These are phyloP conservation scores for Imbricaverruca yamaguchii DNA, from an alignment of 2,888 invertebrate species.

Conservation along the genomic window DNA sequence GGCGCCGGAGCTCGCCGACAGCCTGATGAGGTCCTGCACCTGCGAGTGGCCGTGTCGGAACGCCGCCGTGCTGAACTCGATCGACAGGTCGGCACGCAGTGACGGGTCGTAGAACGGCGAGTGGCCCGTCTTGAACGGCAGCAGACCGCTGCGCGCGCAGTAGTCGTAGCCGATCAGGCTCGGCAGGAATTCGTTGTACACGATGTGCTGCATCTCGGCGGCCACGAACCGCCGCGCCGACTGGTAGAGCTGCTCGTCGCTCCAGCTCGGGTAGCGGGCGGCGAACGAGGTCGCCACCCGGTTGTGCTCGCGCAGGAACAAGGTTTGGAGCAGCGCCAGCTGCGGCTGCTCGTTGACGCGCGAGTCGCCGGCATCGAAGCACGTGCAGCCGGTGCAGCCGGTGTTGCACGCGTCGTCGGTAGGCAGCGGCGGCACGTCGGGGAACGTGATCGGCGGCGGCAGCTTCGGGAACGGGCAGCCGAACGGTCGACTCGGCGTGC, in stretches of 20 bases:
- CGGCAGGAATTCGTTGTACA: conserved; percentile 50
- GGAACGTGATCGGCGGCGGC: neutral
- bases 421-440: neutral
- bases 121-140: conserved; percentile 12
- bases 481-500: neutral
- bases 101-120: conserved; percentile 24
- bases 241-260: conserved; percentile 48
- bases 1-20: neutral
- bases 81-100: conserved; percentile 20
- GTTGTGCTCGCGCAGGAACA: conserved; percentile 51
- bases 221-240: conserved; percentile 47
- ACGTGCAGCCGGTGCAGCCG: neutral
- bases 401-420: neutral
- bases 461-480: neutral
- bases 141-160: neutral
- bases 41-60: conserved; percentile 31
- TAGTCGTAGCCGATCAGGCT: conserved; percentile 46
- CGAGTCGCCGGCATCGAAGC: conserved; percentile 42
- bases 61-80: conserved; percentile 30
- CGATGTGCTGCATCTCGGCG: conserved; percentile 49
- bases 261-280: conserved; percentile 45
- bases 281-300: conserved; percentile 43
- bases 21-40: conserved; percentile 25
- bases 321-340: conserved; percentile 62
- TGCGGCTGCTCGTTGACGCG: conserved; percentile 53